These are phyloP conservation scores for Drosophila histrio DNA, from an alignment of 2,888 invertebrate species.

Conservation along the genomic window DNA sequence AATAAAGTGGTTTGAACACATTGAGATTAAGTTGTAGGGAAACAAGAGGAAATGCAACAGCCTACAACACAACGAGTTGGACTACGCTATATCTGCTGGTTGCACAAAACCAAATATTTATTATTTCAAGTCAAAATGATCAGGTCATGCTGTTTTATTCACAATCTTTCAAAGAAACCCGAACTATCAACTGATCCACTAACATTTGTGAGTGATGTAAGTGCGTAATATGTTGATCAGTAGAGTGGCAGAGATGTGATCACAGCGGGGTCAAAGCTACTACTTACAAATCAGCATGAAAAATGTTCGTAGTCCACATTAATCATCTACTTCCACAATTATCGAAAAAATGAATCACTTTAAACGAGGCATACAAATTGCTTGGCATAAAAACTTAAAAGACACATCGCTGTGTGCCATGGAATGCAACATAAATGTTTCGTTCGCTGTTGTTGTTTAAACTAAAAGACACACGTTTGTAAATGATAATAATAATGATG, in stretches of 20 bases:
- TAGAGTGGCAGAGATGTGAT: constrained; percentile 23
- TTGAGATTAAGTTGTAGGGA: not conserved
- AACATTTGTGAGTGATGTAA: constrained; percentile 35
- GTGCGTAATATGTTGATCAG: constrained; percentile 35
- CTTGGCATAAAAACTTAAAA: constrained; percentile 8
- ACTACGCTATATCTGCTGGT: not conserved
- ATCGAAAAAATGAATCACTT: constrained; percentile 47
- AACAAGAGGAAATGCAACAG: not conserved
- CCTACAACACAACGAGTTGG: not conserved
- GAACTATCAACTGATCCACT: constrained; percentile 25
- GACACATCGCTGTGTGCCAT: constrained; percentile 25
- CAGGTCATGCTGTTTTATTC: constrained; percentile 28
- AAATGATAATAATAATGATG: constrained; percentile 4
- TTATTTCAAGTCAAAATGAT: constrained; percentile 21
- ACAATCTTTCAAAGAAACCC: constrained; percentile 5
- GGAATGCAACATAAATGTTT: constrained; percentile 36
- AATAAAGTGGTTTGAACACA: no score
- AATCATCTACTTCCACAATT: constrained; percentile 43
- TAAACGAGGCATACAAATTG: constrained; percentile 29
- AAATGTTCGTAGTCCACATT: constrained; percentile 32
- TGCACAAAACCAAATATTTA: not conserved
- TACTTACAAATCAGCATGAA: constrained; percentile 20
- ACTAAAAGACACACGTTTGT: constrained; percentile 27
- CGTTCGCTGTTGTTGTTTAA: not conserved
- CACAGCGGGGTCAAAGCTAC: constrained; percentile 41